phyloP scores from a whole-genome alignment of 2,113 vertebrate genomes.

The Struthio camelus region DNA sequence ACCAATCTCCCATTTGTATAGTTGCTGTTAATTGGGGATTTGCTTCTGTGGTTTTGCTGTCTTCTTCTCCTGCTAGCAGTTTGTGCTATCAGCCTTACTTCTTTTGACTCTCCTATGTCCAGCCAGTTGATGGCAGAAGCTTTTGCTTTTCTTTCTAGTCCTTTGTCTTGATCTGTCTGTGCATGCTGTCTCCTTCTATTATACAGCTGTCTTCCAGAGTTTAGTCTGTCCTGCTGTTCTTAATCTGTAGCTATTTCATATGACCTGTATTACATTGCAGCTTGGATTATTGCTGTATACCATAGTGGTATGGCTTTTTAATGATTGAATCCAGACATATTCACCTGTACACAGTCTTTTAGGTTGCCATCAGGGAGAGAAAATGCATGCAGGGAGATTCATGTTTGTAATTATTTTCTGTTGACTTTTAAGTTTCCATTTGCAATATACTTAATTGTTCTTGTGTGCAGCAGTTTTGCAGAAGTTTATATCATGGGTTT shows the following conservation, averaged over 20 bases:
- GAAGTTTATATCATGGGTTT: neutral
- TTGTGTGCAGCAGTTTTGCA: neutral
- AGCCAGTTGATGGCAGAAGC: neutral
- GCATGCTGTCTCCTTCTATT: neutral
- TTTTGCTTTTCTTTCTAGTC: neutral
- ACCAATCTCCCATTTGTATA: neutral
- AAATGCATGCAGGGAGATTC: neutral
- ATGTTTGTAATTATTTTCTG: neutral
- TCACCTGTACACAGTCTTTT: neutral
- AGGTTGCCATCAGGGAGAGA: neutral
- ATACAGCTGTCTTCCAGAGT: neutral
- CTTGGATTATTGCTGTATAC: neutral
- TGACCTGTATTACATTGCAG: neutral
- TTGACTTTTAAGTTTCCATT: conserved; percentile 27
- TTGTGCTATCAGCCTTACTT: neutral
- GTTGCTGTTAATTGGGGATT: neutral
- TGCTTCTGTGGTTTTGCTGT: neutral
- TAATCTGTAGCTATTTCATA: neutral
- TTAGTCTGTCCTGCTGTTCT: neutral
- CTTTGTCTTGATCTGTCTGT: neutral
- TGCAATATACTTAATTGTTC: neutral
- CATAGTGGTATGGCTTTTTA: neutral
- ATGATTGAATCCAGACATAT: neutral
- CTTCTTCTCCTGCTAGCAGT: neutral
- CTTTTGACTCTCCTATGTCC: neutral